Evolutionary conservation across 2,113 vertebrate genomes (phyloP).

Genomic region (Lipophrys pholis): DNA sequence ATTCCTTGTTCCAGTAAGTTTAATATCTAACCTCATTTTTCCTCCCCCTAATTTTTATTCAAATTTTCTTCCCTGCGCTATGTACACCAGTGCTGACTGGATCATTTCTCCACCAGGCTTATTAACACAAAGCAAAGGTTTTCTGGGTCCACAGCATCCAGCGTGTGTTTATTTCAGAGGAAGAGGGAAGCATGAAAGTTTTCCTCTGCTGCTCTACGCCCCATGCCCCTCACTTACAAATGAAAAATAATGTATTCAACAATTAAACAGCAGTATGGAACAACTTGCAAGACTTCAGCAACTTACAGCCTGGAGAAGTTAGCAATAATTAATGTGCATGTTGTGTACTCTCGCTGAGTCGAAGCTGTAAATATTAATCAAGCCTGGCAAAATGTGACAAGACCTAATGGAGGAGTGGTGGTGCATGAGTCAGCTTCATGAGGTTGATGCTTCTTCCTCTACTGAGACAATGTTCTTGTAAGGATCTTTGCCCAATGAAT

Average conservation of each 20-base stretch:
- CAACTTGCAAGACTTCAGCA: constrained; percentile 64
- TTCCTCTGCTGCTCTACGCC: constrained; percentile 25
- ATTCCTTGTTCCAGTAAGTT: constrained; percentile 98
- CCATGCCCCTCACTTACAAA: constrained; percentile 43
- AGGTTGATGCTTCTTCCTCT: constrained; percentile 50
- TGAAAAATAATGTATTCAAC: constrained; percentile 75
- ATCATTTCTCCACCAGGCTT: constrained; percentile 34
- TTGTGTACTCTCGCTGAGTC: constrained; percentile 73
- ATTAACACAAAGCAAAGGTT: constrained; percentile 41
- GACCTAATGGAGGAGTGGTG: constrained; percentile 63
- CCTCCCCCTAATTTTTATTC: constrained; percentile 14
- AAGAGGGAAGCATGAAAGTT: constrained; percentile 26
- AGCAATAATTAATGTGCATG: constrained; percentile 79
- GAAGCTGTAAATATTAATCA: constrained; percentile 82
- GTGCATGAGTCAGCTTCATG: constrained; percentile 57
- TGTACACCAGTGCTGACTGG: constrained; percentile 24
- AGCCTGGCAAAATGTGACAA: constrained; percentile 72
- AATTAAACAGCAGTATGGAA: constrained; percentile 77
- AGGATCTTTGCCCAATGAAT: constrained; percentile 70
- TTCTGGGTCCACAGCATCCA: constrained; percentile 3
- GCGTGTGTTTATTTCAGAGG: constrained; percentile 35
- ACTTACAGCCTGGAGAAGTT: constrained; percentile 74
- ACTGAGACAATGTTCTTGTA: constrained; percentile 41
- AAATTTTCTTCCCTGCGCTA: background rate
- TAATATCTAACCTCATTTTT: constrained; percentile 32